Evolutionary conservation across 2,797 vertebrate species (phyloP), one percentile per base, ranked within the genome.

Genomic region (Ceryle rudis): DNA sequence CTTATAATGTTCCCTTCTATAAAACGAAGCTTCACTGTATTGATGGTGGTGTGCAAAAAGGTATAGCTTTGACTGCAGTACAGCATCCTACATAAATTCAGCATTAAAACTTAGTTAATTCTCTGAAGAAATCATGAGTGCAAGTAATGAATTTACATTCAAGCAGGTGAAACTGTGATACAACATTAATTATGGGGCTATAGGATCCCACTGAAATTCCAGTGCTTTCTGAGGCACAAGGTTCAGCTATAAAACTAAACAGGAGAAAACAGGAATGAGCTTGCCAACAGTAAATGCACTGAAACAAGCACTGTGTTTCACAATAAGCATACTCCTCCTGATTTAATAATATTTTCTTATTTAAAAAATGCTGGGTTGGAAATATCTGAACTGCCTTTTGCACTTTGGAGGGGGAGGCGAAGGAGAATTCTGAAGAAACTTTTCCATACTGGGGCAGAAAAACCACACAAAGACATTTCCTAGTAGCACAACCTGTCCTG

Each of bases 341-440:
- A 88, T 84, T 70, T n/a, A 96, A 54, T 64, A 96, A 71, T 91
- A 89, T 95, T 96, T 96, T 39, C 88, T 77, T 89, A 75, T 49
- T n/a, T 85, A 18, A 10, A 95, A 90, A 31, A 52, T 23, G 58
- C 51, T 37, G 17, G 5, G 51, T 89, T 89, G 66, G 70, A 95
- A 94, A 88, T 61, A 39, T 13, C 39, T 39, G 39, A 94, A 72
- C 52, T 71, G 47, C 64, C 57, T 82, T 90, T 85, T 9, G 8
- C 61, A 37, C 33, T 96, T 62, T 31, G 49, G 37, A 93, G 49
- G 58, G n/a, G 20, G 46, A 93, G 55, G 17, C 72, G 73, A 88
- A 90, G 41, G 62, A 77, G 72, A 91, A 85, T 29, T 49, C 46
- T 79, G 69, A 91, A 83, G 29, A 47, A 69, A 11, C 20, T 74